Base-by-base conservation (phyloP, 2,797 vertebrate genomes). In the Antennarius maculatus region DNA sequence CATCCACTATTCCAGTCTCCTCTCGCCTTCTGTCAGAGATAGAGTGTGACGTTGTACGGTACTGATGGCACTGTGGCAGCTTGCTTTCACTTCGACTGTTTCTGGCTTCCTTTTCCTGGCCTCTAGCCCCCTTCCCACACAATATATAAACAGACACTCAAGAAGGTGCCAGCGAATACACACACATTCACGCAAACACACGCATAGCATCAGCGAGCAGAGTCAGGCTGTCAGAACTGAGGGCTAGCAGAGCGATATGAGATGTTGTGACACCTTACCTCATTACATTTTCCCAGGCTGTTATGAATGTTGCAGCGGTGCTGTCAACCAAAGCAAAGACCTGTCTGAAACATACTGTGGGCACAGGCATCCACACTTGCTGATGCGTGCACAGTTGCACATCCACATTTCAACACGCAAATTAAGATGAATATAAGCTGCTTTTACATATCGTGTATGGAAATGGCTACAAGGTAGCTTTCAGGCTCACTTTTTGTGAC, bases 251-350 rank as follows among this genome's bases (percentile, higher is more conserved):
- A 83, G 85, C 79, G 66, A 81, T 84, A 79, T 89, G 91, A 90
- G 80, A 87, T 92, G 90, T 91, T 92, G 86, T 94, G 93, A 93
- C 92, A 93, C 81, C 77, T 87, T 89, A 83, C 74, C 91, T 94
- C 89, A 89, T 94, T 93, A 93, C 90, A 80, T 89, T 88, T 85
- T 88, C 85, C 82, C 84, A 63, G 72, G 74, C 88, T 88, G 81
- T 84, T 81, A 65, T 84, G 80, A 85, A 75, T 87, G 87, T 89
- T 86, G 82, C 82, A 77, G 84, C 83, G 76, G 84, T 11, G 77
- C 87, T 90, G 90, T 91, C 92, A 91, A 71, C 77, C 79, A 76
- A 83, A 82, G 79, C 57, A 27, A 74, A 71, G 70, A 80, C 79
- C 71, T 82, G 82, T 85, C 84, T 81, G 47, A 76, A 80, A 84